Base-by-base conservation (phyloP, 2,888 invertebrate species). In the Mimumesa dahlbomi region DNA sequence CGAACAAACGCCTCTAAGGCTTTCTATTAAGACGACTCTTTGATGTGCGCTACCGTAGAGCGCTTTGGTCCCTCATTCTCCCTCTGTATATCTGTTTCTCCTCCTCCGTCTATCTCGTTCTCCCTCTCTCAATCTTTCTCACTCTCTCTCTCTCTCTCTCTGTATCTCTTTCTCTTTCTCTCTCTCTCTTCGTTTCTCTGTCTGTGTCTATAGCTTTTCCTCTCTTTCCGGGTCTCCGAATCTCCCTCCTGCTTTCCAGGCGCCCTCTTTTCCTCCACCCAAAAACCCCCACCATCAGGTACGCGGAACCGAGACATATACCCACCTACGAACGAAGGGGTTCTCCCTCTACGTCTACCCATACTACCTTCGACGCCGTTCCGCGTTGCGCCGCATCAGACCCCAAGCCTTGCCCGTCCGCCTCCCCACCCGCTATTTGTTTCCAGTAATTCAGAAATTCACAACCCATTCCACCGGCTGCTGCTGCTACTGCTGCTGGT, bases 1-100 rank as follows among this genome's bases (percentile, higher is more conserved):
- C 91, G 90, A 91, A 91, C 91, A 91, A 92, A 91, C 90, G 90
- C 91, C 91, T 91, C 89, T 90, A 89, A 91, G 91, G 91, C 91
- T 91, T 91, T 91, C 91, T 91, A 91, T 92, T 91, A 87, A 93
- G 90, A 85, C 84, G 88, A 87, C 87, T 88, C 88, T 89, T 88
- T 89, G 88, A 88, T 89, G 88, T 88, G 83, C 84, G 84, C 85
- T 88, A 85, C 85, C 84, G 85, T 82, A 84, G 82, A 82, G 78
- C 84, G 87, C 85, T 88, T 85, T 85, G 77, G 84, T 81, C 76
- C 80, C 82, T 77, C 79, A 67, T 73, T 67, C 76, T 65, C 63
- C 56, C 40, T 53, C 61, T 38, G 36, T 21, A 19, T 22, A 18
- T 63, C 52, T 63, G 57, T 56, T 48, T 31, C 56, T 45, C 52